A percentile compares a stretch with the other conserved stretches of the same genome.
Conservation (phyloP, 2,113 vertebrate genomes). For the Platycercus adscitus region DNA sequence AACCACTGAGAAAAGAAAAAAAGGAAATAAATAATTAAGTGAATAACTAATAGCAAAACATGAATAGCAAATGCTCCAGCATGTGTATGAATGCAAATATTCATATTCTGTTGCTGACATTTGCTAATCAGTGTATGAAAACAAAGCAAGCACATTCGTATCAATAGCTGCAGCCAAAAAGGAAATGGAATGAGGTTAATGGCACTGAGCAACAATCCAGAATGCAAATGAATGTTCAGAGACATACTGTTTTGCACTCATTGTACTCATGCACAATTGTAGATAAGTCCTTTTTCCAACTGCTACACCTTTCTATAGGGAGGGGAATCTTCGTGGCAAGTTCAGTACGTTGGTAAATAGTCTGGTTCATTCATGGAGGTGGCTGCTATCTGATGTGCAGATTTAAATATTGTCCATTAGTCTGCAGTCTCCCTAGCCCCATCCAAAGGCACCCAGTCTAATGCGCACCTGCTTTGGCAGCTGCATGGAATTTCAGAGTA, state of each 20-base stretch:
- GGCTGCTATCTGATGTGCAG: background rate
- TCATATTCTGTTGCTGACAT: background rate
- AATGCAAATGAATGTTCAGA: background rate
- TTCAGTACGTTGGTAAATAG: background rate
- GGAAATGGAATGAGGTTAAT: background rate
- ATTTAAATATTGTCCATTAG: background rate
- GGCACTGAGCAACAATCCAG: background rate
- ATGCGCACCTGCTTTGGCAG: background rate
- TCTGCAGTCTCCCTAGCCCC: background rate
- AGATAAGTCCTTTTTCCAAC: background rate
- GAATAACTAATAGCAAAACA: background rate
- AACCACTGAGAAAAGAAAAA: background rate
- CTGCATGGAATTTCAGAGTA: background rate
- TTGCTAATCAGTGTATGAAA: background rate
- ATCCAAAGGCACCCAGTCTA: conserved; percentile 8
- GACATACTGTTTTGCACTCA: background rate
- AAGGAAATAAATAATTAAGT: background rate
- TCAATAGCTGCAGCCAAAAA: background rate
- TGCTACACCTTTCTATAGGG: background rate
- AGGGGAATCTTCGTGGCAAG: background rate
- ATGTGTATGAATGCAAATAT: background rate
- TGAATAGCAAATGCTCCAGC: background rate
- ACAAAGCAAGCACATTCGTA: background rate
- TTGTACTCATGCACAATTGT: background rate
- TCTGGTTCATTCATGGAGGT: background rate